A percentile compares a stretch with the other conserved stretches of the same genome.
These are phyloP conservation scores for Polydrusus pterygomalis DNA, from an alignment of 2,888 invertebrate species.

Conservation along the genomic window DNA sequence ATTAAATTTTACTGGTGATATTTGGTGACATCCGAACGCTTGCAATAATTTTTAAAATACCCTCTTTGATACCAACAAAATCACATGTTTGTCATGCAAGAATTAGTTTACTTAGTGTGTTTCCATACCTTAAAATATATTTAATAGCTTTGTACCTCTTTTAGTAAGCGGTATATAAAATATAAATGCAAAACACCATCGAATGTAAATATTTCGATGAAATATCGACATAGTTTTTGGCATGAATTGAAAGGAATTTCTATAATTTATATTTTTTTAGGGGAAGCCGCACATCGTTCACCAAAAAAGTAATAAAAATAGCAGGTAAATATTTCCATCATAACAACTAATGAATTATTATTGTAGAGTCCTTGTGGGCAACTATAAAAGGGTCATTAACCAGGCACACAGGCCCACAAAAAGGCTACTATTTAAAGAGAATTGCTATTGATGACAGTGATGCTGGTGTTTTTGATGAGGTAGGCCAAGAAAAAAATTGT, in stretches of 20 bases:
- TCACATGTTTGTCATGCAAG: too few species aligned
- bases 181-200: too few species aligned
- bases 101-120: too few species aligned
- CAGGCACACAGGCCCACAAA: slow-evolving; percentile 7
- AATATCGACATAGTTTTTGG: too few species aligned
- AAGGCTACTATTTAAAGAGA: slow-evolving; percentile 40
- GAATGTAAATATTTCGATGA: too few species aligned
- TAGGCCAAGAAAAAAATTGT: slow-evolving; percentile 5
- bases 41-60: not conserved
- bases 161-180: too few species aligned
- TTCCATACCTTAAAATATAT: too few species aligned
- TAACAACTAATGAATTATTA: slow-evolving; percentile 9
- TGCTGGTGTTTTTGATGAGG: slow-evolving; percentile 52
- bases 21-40: not conserved
- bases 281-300: not conserved
- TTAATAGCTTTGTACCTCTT: too few species aligned
- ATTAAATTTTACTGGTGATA: too few species aligned
- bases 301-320: slow-evolving; percentile 7
- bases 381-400: slow-evolving; percentile 19
- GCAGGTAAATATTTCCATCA: slow-evolving; percentile 12
- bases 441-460: slow-evolving; percentile 51
- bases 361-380: slow-evolving; percentile 47
- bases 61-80: too few species aligned
- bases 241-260: too few species aligned
- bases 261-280: slow-evolving; percentile 16